Conservation (phyloP, 2,888 invertebrate genomes). For the Cosmorhoe ocellata region DNA sequence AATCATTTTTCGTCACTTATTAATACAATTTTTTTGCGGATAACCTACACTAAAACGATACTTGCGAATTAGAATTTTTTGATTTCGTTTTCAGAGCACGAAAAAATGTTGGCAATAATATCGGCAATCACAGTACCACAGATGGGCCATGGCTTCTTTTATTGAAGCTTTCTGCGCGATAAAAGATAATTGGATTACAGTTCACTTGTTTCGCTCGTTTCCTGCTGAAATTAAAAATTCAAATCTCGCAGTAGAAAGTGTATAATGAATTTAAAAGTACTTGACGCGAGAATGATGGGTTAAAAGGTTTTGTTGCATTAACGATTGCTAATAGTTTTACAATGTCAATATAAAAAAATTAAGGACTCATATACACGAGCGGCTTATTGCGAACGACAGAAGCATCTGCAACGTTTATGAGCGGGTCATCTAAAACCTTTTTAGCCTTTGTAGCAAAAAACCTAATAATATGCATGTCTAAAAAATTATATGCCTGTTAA, state of each 20-base stretch:
- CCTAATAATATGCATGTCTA: too few relatives aligned
- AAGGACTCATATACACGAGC: too few relatives aligned
- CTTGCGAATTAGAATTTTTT: conserved; percentile 16
- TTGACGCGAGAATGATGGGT: conserved; percentile 18
- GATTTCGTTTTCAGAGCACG: conserved; percentile 25
- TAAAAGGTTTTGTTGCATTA: neutral
- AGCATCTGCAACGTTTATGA: too few relatives aligned
- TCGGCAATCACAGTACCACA: conserved; percentile 26
- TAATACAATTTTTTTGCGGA: too few relatives aligned
- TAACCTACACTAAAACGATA: too few relatives aligned
- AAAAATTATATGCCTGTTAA: too few relatives aligned
- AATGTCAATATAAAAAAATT: too few relatives aligned
- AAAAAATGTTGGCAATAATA: conserved; percentile 28
- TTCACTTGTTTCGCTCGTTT: conserved; percentile 29
- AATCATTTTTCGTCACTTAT: too few relatives aligned
- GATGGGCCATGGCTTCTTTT: conserved; percentile 27
- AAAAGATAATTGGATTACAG: conserved; percentile 44
- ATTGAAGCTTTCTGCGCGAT: conserved; percentile 34
- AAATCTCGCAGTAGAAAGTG: conserved; percentile 18
- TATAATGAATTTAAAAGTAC: conserved; percentile 16
- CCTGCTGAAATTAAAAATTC: conserved; percentile 24
- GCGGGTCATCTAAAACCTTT: too few relatives aligned
- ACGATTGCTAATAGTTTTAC: neutral
- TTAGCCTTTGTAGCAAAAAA: too few relatives aligned
- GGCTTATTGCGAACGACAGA: too few relatives aligned